phyloP scores from a whole-genome alignment of 2,888 invertebrate species.

The Spodoptera exigua region DNA sequence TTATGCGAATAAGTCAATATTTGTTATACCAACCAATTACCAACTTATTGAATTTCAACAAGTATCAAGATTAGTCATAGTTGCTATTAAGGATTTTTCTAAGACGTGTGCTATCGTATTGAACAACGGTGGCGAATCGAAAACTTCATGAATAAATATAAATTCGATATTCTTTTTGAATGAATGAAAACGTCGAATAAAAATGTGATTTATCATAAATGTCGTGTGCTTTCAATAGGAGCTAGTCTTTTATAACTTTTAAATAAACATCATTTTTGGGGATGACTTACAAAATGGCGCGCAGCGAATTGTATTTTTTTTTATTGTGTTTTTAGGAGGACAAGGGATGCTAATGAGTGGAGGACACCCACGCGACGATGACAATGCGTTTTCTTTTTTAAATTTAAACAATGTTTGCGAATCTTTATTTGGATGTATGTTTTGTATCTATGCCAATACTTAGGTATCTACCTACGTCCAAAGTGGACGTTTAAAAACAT shows the following conservation, averaged over 20 bases:
- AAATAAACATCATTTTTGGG: constrained; percentile 87
- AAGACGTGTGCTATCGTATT: constrained; percentile 79
- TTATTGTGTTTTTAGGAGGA: constrained; percentile 71
- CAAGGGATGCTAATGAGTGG: constrained; percentile 86
- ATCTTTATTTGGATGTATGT: constrained; percentile 25
- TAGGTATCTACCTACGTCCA: no score
- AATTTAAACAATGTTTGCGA: constrained; percentile 63
- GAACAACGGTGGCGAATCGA: constrained; percentile 88
- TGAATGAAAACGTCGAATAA: constrained; percentile 85
- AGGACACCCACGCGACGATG: constrained; percentile 85
- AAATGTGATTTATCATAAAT: constrained; percentile 87
- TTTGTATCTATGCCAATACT: constrained; percentile 16
- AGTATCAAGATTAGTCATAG: constrained; percentile 59
- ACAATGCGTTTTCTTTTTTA: constrained; percentile 71
- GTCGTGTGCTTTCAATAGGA: constrained; percentile 74
- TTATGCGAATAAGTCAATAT: no score
- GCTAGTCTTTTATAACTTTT: constrained; percentile 84
- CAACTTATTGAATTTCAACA: constrained; percentile 9
- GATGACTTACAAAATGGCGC: constrained; percentile 83
- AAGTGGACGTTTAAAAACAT: no score
- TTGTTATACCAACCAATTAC: no score
- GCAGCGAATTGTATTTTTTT: constrained; percentile 76
- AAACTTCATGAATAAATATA: constrained; percentile 87
- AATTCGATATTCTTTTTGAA: constrained; percentile 86
- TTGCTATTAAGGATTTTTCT: constrained; percentile 55